Conservation (phyloP, 2,797 vertebrate genomes). For the Chelonia mydas region DNA sequence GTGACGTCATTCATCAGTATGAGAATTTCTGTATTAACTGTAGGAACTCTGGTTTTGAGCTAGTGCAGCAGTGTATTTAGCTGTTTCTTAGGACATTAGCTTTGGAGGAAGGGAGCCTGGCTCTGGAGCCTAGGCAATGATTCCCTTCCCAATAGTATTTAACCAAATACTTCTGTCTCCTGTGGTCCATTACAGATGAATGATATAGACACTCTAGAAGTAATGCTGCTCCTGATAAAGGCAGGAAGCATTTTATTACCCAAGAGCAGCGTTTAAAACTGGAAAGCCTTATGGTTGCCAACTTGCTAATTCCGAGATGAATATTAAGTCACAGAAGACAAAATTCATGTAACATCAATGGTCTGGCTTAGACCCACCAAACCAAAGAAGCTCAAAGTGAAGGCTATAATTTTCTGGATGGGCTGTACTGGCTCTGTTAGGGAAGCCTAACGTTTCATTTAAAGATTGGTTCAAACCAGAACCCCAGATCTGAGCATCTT, state of each 20-base stretch:
- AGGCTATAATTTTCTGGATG: not conserved
- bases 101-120: not conserved
- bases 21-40: not conserved
- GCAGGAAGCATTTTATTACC: not conserved
- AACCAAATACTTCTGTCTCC: not conserved
- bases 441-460: not conserved
- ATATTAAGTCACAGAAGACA: not conserved
- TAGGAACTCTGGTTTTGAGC: not conserved
- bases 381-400: not conserved
- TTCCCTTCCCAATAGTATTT: not conserved
- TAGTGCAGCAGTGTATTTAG: not conserved
- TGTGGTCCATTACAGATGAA: not conserved
- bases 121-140: fast-evolving
- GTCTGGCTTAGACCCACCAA: not conserved
- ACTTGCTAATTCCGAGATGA: not conserved
- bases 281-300: not conserved
- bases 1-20: not conserved
- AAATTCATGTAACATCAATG: fast-evolving
- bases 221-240: not conserved
- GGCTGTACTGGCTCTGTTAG: not conserved
- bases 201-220: not conserved
- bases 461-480: not conserved
- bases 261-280: not conserved
- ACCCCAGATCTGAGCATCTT: fast-evolving
- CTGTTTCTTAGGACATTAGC: not conserved